phyloP scores from a whole-genome alignment of 2,797 vertebrate genomes.

The Sebastiscus albofasciatus region DNA sequence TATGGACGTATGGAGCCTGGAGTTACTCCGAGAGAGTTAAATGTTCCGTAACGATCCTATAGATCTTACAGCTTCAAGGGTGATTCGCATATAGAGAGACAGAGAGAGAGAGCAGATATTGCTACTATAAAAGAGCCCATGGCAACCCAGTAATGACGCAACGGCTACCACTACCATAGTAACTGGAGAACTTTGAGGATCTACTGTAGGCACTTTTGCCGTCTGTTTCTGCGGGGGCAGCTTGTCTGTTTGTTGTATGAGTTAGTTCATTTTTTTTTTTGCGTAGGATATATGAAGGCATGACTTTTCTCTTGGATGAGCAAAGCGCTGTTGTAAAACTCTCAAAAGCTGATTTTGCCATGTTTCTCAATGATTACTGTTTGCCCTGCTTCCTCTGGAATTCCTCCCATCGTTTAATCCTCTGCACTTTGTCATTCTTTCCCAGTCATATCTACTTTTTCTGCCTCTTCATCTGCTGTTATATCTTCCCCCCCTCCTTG shows the following conservation, averaged over 20 bases:
- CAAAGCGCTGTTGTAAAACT: slow-evolving; percentile 15
- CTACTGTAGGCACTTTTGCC: slow-evolving; percentile 35
- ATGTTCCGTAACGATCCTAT: slow-evolving; percentile 25
- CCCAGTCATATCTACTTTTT: neutral
- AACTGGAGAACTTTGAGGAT: slow-evolving; percentile 57
- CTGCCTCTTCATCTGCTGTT: slow-evolving; percentile 14
- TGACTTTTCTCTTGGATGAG: slow-evolving; percentile 39
- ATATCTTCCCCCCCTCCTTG: neutral
- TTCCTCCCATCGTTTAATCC: slow-evolving; percentile 18
- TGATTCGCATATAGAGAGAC: neutral
- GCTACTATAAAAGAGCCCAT: slow-evolving; percentile 55
- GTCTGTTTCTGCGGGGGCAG: slow-evolving; percentile 44
- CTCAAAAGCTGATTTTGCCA: slow-evolving; percentile 34
- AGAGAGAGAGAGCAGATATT: slow-evolving; percentile 18
- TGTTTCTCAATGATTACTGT: slow-evolving; percentile 48
- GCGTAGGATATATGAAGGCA: slow-evolving; percentile 13
- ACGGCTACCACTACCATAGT: slow-evolving; percentile 63
- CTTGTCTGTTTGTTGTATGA: slow-evolving; percentile 41
- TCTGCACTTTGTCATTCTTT: slow-evolving; percentile 32
- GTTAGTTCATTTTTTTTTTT: slow-evolving; percentile 9
- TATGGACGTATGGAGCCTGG: slow-evolving; percentile 7
- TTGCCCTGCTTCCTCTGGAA: neutral
- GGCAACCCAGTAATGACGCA: slow-evolving; percentile 64
- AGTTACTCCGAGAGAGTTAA: slow-evolving; percentile 16
- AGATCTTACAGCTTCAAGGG: slow-evolving; percentile 17